Evolutionary conservation across 1,140 invertebrate species (phyloP).

Genomic region (Drosophila bifasciata): DNA sequence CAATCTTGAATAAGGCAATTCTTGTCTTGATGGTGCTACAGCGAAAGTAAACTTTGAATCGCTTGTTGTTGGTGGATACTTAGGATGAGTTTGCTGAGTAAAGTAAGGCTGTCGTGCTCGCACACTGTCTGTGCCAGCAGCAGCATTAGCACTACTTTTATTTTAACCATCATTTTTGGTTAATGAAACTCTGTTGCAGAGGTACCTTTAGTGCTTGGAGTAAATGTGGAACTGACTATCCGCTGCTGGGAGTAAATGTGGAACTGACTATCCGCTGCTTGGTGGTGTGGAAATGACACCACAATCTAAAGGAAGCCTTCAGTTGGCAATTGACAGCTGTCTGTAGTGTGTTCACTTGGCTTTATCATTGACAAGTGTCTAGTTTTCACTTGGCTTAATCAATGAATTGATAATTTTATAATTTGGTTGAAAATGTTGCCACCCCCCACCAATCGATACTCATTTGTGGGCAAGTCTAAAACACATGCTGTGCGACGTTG

Average conservation of each 20-base stretch:
- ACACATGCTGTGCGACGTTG: too few relatives aligned
- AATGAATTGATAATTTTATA: neutral
- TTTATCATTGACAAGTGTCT: conserved; percentile 10
- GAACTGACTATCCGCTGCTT: neutral
- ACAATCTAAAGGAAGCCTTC: neutral
- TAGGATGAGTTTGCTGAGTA: conserved; percentile 3
- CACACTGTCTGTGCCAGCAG: neutral
- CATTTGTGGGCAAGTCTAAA: neutral
- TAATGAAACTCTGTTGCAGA: neutral
- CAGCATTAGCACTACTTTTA: conserved; percentile 1
- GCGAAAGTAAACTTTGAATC: conserved; percentile 4
- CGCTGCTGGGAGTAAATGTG: neutral
- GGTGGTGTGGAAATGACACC: too few relatives aligned
- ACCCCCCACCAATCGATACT: conserved; percentile 7
- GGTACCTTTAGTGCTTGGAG: neutral
- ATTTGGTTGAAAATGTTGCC: neutral
- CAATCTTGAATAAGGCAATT: conserved; percentile 11
- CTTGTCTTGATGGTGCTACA: neutral
- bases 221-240: neutral
- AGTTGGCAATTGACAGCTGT: neutral
- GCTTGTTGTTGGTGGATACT: neutral
- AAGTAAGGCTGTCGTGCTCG: neutral
- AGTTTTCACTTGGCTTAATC: conserved; percentile 2
- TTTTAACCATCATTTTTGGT: neutral
- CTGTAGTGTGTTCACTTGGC: conserved; percentile 3